A percentile compares a stretch with the other conserved stretches of the same genome.
Conservation (phyloP, 2,797 vertebrate genomes). For the Acanthopagrus latus region DNA sequence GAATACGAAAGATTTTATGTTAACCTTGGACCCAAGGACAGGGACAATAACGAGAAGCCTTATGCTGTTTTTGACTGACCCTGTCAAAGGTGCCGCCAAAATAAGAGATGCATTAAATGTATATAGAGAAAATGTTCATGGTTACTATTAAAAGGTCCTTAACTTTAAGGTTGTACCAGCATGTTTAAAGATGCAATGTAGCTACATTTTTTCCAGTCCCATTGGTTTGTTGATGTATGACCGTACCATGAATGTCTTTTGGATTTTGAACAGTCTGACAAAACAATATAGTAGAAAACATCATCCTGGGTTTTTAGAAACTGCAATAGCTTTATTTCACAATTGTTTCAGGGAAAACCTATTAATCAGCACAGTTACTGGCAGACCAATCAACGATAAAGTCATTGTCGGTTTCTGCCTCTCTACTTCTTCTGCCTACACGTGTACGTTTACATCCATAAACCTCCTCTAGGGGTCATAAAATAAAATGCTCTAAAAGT, state of each 20-base stretch:
- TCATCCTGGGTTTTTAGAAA: not conserved
- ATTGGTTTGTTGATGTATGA: not conserved
- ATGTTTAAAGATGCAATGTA: too few species aligned
- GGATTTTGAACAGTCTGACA: not conserved
- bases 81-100: too few species aligned
- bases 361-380: not conserved
- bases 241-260: not conserved
- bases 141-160: too few species aligned
- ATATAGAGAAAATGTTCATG: too few species aligned
- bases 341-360: not conserved
- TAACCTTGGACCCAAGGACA: constrained; percentile 4
- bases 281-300: not conserved
- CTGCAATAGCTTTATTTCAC: not conserved
- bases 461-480: not conserved
- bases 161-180: too few species aligned
- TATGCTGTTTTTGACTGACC: not conserved
- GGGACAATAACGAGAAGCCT: not conserved
- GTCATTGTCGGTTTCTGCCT: not conserved
- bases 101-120: too few species aligned
- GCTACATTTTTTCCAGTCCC: too few species aligned
- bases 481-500: not conserved
- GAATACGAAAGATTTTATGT: not conserved
- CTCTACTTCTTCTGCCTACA: not conserved
- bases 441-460: not conserved
- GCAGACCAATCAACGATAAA: not conserved